Evolutionary conservation across 2,113 vertebrate genomes (phyloP).

Genomic region (Jacana jacana): DNA sequence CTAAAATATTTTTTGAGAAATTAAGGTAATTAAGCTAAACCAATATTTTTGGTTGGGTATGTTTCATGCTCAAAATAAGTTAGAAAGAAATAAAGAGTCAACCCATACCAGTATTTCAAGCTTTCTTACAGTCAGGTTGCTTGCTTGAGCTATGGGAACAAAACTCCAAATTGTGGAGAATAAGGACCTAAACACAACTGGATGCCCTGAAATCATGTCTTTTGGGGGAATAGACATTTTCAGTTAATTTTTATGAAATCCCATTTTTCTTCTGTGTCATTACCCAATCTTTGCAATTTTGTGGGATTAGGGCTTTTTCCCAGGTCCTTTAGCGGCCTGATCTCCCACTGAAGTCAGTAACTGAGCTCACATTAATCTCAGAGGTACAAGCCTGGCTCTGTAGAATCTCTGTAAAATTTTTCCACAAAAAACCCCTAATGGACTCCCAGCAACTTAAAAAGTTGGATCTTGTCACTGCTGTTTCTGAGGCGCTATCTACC

Average conservation of each 20-base stretch:
- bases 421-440: not conserved
- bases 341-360: not conserved
- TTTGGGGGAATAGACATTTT: not conserved
- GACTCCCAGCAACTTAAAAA: not conserved
- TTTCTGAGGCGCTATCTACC: not conserved
- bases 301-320: not conserved
- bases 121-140: not conserved
- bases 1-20: not conserved
- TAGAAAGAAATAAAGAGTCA: not conserved
- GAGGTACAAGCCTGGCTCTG: not conserved
- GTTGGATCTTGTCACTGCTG: not conserved
- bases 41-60: fast-evolving
- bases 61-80: not conserved
- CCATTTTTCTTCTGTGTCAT: not conserved
- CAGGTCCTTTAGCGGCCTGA: not conserved
- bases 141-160: not conserved
- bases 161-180: not conserved
- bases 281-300: not conserved
- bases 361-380: not conserved
- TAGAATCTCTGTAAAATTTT: not conserved
- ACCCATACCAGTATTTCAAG: not conserved
- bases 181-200: not conserved
- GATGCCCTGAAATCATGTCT: not conserved
- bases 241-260: not conserved
- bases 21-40: not conserved